Evolutionary conservation across 92 coral and sea anemone species (phyloP).

Genomic region (Meandrina meandrites): DNA sequence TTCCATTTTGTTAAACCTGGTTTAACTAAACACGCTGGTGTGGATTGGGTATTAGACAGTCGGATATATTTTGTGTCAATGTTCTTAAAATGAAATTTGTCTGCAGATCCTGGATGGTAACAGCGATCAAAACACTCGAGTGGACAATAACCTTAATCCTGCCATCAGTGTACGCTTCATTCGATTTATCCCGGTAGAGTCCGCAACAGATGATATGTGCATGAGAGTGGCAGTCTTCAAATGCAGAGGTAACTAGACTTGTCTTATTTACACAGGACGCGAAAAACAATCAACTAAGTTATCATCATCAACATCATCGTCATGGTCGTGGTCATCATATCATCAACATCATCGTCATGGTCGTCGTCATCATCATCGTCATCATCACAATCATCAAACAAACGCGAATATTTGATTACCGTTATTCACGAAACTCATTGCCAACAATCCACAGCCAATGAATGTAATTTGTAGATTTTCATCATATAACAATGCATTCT

Average conservation of each 20-base stretch:
- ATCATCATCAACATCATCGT: not conserved
- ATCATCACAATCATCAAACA: too few relatives aligned
- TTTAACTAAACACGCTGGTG: too few relatives aligned
- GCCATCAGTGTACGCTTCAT: conserved; percentile 17
- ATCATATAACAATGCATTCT: too few relatives aligned
- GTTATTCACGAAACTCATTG: too few relatives aligned
- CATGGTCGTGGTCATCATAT: not conserved
- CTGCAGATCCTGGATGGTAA: conserved; percentile 37
- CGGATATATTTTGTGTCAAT: too few relatives aligned
- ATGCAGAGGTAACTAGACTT: conserved; percentile 29
- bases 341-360: not conserved
- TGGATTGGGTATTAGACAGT: too few relatives aligned
- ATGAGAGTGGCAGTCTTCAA: conserved; percentile 50
- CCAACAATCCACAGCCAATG: too few relatives aligned
- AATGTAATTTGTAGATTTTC: too few relatives aligned
- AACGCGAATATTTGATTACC: too few relatives aligned
- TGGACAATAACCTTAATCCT: conserved; percentile 24
- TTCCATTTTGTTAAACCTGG: too few relatives aligned
- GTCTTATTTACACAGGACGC: not conserved
- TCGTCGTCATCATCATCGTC: not conserved
- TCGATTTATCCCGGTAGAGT: conserved; percentile 35
- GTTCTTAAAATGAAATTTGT: not conserved
- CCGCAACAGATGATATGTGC: conserved; percentile 26
- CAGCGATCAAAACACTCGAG: conserved; percentile 36
- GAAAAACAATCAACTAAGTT: not conserved